Conservation (phyloP, 2,797 vertebrate genomes). For the Enoplosus armatus region DNA sequence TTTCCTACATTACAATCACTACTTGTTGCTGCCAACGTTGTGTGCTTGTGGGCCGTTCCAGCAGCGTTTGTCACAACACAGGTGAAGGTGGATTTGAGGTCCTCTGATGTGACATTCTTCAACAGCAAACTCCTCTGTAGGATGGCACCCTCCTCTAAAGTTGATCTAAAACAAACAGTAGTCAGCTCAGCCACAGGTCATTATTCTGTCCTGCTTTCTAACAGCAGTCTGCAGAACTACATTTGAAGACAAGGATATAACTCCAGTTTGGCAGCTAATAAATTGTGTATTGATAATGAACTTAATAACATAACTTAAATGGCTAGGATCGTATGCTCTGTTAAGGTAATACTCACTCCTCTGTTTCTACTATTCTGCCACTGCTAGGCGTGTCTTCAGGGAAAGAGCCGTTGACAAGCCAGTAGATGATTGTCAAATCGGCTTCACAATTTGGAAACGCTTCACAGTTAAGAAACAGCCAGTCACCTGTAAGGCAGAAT, state of each 20-base stretch:
- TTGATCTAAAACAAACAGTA: slow-evolving; percentile 58
- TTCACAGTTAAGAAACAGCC: slow-evolving; percentile 70
- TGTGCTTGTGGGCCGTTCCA: slow-evolving; percentile 57
- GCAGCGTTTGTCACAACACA: slow-evolving; percentile 75
- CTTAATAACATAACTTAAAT: no score
- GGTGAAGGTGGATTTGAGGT: slow-evolving; percentile 73
- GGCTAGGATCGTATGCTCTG: not conserved
- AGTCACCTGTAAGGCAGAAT: slow-evolving; percentile 61
- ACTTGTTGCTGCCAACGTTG: slow-evolving; percentile 32
- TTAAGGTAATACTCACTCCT: slow-evolving; percentile 75
- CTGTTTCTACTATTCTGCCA: slow-evolving; percentile 71
- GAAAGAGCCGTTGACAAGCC: slow-evolving; percentile 87
- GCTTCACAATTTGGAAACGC: slow-evolving; percentile 55
- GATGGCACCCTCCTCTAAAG: slow-evolving; percentile 37
- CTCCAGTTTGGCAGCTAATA: not conserved
- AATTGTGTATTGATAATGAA: not conserved
- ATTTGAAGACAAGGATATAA: not conserved
- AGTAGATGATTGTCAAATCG: slow-evolving; percentile 82
- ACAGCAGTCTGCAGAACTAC: not conserved
- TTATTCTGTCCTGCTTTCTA: not conserved
- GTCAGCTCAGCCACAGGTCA: not conserved
- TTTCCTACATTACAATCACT: accelerated
- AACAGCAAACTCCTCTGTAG: slow-evolving; percentile 73
- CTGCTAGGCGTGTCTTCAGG: slow-evolving; percentile 75
- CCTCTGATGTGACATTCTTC: slow-evolving; percentile 58